These are phyloP conservation scores for Sardinella longiceps DNA, from an alignment of 2,797 vertebrate species.

Conservation along the genomic window DNA sequence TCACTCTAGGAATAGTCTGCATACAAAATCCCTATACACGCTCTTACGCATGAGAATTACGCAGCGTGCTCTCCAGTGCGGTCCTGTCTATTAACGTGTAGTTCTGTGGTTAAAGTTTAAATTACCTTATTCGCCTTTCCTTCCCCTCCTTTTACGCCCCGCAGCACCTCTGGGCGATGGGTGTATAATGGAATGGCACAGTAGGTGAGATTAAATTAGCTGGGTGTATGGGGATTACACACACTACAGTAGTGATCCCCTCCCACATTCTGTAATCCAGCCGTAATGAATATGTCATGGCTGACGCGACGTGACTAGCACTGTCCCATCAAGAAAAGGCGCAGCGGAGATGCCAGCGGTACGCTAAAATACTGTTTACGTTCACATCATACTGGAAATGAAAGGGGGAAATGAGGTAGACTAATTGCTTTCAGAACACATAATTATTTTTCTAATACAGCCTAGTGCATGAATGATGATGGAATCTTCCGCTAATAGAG, in stretches of 20 bases:
- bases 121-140: conserved; percentile 34
- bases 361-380: background rate
- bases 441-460: background rate
- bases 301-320: conserved; percentile 68
- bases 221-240: conserved; percentile 77
- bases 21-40: conserved; percentile 39
- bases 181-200: conserved; percentile 77
- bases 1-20: conserved; percentile 36
- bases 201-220: conserved; percentile 82
- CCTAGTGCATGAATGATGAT: background rate
- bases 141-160: conserved; percentile 42
- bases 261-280: conserved; percentile 75
- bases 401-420: background rate
- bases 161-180: conserved; percentile 44
- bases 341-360: background rate
- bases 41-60: background rate
- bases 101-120: conserved; percentile 12
- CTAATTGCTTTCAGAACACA: background rate
- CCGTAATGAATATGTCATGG: conserved; percentile 76
- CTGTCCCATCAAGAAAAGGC: background rate
- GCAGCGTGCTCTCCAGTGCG: background rate
- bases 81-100: background rate
- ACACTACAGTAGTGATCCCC: conserved; percentile 73
- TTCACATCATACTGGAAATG: background rate
- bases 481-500: background rate